Percentiles rank a stretch among this genome's conserved stretches.
Conservation (phyloP, 2,113 vertebrate genomes). For the Eudyptes chrysolophus region DNA sequence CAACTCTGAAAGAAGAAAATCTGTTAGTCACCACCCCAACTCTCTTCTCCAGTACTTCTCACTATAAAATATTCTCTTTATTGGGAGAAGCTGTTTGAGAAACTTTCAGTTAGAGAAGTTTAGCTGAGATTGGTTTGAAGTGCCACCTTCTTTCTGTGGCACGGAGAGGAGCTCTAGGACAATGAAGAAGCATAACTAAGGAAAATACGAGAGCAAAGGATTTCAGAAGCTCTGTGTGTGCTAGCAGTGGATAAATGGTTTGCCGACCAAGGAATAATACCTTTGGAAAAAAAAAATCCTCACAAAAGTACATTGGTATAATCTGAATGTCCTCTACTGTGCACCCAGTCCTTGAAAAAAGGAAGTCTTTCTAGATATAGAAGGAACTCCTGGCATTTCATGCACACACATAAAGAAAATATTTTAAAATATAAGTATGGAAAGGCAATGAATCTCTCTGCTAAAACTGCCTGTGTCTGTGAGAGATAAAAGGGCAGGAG, state of each 20-base stretch:
- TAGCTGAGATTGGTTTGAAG: background rate
- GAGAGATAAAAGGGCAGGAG: slow-evolving; percentile 14
- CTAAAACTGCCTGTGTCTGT: slow-evolving; percentile 10
- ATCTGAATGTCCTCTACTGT: background rate
- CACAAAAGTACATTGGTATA: background rate
- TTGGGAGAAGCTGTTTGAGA: background rate
- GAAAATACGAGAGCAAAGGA: background rate
- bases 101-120: background rate
- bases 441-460: slow-evolving; percentile 18
- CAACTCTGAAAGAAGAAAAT: background rate
- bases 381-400: background rate
- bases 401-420: background rate
- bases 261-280: background rate
- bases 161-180: background rate
- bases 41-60: background rate
- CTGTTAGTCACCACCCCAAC: background rate
- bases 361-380: background rate
- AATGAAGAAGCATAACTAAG: background rate
- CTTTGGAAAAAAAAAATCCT: background rate
- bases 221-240: background rate
- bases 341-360: background rate
- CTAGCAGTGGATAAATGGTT: background rate
- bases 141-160: background rate
- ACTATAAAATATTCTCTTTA: background rate
- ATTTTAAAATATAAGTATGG: background rate